Percentiles rank a stretch among this genome's conserved stretches.
These are phyloP conservation scores for Himalopsyche anomala DNA, from an alignment of 2,888 invertebrate species.

Conservation along the genomic window DNA sequence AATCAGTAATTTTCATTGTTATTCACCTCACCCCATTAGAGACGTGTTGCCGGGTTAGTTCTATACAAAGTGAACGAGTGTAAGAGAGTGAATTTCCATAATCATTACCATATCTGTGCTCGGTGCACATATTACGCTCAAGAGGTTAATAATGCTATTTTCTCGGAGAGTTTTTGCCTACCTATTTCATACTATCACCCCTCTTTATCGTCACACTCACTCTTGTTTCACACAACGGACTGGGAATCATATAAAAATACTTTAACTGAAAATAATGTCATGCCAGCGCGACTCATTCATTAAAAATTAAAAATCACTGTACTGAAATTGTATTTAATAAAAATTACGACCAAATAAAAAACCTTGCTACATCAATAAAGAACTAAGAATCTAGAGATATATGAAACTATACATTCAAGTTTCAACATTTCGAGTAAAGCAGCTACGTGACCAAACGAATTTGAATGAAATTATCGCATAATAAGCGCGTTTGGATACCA, in stretches of 20 bases:
- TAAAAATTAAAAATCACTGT: no score
- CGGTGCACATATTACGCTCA: slow-evolving; percentile 77
- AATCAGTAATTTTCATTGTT: neutral
- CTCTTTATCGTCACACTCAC: slow-evolving; percentile 76
- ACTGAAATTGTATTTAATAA: no score
- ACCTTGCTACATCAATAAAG: no score
- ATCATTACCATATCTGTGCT: slow-evolving; percentile 79
- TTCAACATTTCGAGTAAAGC: no score
- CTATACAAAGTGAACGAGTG: slow-evolving; percentile 39
- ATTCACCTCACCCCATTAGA: slow-evolving; percentile 1
- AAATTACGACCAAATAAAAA: no score
- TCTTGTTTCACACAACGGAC: slow-evolving; percentile 69
- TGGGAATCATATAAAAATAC: neutral
- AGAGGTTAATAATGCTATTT: slow-evolving; percentile 79
- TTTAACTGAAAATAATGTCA: neutral
- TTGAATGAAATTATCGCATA: no score
- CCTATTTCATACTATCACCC: slow-evolving; percentile 77
- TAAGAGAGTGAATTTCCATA: slow-evolving; percentile 77
- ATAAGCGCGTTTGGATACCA: no score
- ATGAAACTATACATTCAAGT: no score
- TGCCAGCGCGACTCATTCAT: no score
- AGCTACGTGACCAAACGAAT: no score
- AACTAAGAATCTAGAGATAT: no score
- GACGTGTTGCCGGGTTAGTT: slow-evolving; percentile 48
- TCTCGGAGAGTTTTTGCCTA: slow-evolving; percentile 78